These are phyloP conservation scores for Liolophura sinensis DNA, from an alignment of 1,140 invertebrate species.

Conservation along the genomic window DNA sequence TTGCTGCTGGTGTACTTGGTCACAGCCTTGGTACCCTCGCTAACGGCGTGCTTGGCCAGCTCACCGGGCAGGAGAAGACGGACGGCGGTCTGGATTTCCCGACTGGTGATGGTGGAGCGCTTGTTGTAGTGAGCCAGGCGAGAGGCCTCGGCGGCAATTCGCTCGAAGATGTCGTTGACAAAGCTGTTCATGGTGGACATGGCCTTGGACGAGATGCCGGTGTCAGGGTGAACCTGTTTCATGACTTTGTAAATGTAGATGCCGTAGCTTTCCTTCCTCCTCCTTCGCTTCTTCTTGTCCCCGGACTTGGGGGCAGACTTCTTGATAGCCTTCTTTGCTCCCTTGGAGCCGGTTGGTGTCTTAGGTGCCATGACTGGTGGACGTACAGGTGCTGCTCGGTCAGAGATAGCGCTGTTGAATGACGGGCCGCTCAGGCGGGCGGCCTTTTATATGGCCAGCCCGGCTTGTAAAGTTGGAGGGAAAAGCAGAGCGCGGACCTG, in stretches of 20 bases:
- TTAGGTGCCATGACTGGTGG: slow-evolving; percentile 13
- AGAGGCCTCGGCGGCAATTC: slow-evolving; percentile 56
- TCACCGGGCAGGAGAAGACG: slow-evolving; percentile 68
- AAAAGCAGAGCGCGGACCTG: too few relatives aligned
- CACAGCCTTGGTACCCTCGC: slow-evolving; percentile 67
- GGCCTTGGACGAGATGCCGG: slow-evolving; percentile 65
- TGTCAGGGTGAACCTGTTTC: slow-evolving; percentile 73
- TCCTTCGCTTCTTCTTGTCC: slow-evolving; percentile 31
- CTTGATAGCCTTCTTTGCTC: slow-evolving; percentile 33
- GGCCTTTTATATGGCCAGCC: not conserved
- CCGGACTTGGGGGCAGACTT: slow-evolving; percentile 21
- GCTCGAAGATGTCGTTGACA: slow-evolving; percentile 60
- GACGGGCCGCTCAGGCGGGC: not conserved
- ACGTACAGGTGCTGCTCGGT: not conserved
- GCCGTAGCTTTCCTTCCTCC: slow-evolving; percentile 70
- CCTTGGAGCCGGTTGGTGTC: slow-evolving; percentile 10
- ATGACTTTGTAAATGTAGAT: slow-evolving; percentile 76
- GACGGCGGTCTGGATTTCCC: slow-evolving; percentile 69
- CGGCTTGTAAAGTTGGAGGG: not conserved
- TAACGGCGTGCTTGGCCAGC: slow-evolving; percentile 67
- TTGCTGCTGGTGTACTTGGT: slow-evolving; percentile 61
- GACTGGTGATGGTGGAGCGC: slow-evolving; percentile 61
- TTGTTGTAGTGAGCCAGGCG: slow-evolving; percentile 57
- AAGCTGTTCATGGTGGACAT: slow-evolving; percentile 59
- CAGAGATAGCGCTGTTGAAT: not conserved